Evolutionary conservation across 2,113 vertebrate species (phyloP), one percentile per base, ranked within the genome.

Genomic region (Tragelaphus scriptus): DNA sequence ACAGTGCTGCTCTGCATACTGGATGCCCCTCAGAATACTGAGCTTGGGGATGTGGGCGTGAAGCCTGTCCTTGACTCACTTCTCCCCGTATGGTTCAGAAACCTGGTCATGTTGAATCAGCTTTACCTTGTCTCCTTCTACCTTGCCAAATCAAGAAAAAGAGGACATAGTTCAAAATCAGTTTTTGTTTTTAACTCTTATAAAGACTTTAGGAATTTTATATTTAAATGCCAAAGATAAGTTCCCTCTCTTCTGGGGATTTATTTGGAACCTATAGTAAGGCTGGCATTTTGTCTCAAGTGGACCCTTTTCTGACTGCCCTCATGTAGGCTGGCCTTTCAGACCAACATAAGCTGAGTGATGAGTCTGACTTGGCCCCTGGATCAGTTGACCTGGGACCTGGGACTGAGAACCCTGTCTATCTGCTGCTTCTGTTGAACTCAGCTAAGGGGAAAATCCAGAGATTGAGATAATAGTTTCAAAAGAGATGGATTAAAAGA

Each of bases 101-200:
- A 32, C 30, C n/a, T 88, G 71, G 25, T 49, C 15, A 28, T 9
- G 47, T 13, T 47, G 56, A 77, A 23, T 68, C 14, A n/a, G 1
- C 26, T 71, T 59, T 40, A 55, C 23, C 15, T 26, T 4, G 2
- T 82, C 87, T 81, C 77, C 55, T 11, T 71, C 51, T 6, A 2
- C 23, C 44, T 96, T 82, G 65, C 53, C 47, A 88, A 30, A 56
- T 63, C 32, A 28, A 88, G 65, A 40, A 53, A 79, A 44, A 32
- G 68, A 65, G 28, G 56, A 77, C 11, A 6, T 56, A 40, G 55
- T 95, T 87, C 40, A 92, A 71, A 86, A 14, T 65, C 86, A 55
- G 59, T 13, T 93, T 85, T 91, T 47, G 13, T 95, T 92, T 95
- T 75, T 26, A 77, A 85, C 28, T 90, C 15, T 89, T 84, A 11